Evolutionary conservation across 2,797 vertebrate genomes (phyloP).

Genomic region (Acrocephalus scirpaceus): DNA sequence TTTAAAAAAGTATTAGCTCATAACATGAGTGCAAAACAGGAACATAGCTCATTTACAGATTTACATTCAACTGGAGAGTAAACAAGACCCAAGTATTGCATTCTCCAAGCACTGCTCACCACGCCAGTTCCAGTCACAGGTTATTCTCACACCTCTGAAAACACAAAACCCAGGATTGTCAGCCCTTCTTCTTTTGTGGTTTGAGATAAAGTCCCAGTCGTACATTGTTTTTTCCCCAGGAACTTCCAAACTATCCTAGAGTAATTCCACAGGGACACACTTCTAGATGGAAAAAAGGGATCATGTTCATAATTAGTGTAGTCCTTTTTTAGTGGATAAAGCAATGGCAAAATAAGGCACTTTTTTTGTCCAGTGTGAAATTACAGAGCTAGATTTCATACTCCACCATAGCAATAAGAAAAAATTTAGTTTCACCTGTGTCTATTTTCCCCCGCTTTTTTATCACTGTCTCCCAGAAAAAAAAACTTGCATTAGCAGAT

Average conservation of each 20-base stretch:
- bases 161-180: background rate
- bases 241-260: background rate
- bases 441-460: fast-evolving
- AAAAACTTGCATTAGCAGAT: background rate
- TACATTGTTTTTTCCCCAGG: background rate
- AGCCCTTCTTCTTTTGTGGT: background rate
- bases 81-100: background rate
- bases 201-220: background rate
- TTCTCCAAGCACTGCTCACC: background rate
- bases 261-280: background rate
- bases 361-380: background rate
- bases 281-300: background rate
- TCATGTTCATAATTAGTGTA: background rate
- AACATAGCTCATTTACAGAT: background rate
- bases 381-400: background rate
- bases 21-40: background rate
- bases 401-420: background rate
- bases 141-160: background rate
- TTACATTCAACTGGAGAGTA: background rate
- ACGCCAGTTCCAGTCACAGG: fast-evolving
- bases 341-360: background rate
- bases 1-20: background rate
- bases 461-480: background rate
- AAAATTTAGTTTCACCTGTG: background rate
- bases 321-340: background rate